Conservation (phyloP, 2,888 invertebrate genomes). For the Oligia strigilis region DNA sequence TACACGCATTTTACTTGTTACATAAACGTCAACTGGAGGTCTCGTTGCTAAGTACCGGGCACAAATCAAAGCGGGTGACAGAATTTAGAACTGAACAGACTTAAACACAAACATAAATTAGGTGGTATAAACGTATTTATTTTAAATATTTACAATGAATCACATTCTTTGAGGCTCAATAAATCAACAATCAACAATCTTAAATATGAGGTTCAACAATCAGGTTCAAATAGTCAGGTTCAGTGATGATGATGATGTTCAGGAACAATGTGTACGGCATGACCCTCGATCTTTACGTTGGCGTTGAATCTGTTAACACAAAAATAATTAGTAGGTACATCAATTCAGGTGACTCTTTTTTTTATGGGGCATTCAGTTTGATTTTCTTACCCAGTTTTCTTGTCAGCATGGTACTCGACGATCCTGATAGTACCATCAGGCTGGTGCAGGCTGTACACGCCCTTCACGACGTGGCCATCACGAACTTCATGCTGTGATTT, state of each 20-base stretch:
- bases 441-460: constrained; percentile 83
- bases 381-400: constrained; percentile 52
- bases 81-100: background rate
- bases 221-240: background rate
- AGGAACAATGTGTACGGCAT: constrained; percentile 65
- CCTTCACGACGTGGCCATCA: constrained; percentile 79
- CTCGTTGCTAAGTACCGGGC: background rate
- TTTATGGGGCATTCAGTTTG: background rate
- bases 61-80: background rate
- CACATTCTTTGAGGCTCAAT: constrained; percentile 6
- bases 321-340: too few relatives aligned
- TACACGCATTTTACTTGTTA: background rate
- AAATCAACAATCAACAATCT: constrained; percentile 26
- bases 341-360: background rate
- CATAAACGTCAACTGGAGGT: background rate
- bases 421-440: constrained; percentile 84
- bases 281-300: constrained; percentile 63
- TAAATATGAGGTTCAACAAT: constrained; percentile 8
- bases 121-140: constrained; percentile 26
- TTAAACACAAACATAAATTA: background rate
- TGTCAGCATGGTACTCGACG: constrained; percentile 84
- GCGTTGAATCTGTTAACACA: constrained; percentile 63
- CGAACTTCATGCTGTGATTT: constrained; percentile 77
- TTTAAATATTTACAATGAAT: constrained; percentile 24
- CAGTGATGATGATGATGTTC: constrained; percentile 63